Conservation (phyloP, 1,140 invertebrate genomes). For the Acromyrmex charruanus region DNA sequence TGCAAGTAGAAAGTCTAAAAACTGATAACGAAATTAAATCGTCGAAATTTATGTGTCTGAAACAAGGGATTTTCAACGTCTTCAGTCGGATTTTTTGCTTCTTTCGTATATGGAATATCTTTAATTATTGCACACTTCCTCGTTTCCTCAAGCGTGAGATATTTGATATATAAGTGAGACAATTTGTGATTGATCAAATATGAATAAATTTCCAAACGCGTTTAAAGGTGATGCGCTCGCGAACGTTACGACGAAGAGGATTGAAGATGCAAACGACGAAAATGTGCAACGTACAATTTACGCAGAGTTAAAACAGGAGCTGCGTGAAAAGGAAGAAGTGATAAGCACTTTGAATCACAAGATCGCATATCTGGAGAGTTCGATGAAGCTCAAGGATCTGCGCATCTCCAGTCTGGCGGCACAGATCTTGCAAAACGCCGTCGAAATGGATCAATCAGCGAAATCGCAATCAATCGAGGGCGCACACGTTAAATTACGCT, state of each 20-base stretch:
- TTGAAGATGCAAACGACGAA: conserved; percentile 75
- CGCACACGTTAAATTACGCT: conserved; percentile 33
- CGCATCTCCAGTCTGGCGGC: conserved; percentile 85
- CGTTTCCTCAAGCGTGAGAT: conserved; percentile 38
- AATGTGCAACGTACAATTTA: conserved; percentile 84
- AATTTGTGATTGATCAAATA: not conserved
- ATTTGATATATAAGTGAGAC: conserved; percentile 16
- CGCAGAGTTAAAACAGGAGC: conserved; percentile 80
- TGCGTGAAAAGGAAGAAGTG: conserved; percentile 82
- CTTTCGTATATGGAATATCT: conserved; percentile 46
- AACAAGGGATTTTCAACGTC: not conserved
- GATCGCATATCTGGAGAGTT: conserved; percentile 85
- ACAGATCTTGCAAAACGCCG: conserved; percentile 67
- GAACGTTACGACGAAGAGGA: not conserved
- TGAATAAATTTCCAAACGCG: not conserved
- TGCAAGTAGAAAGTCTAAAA: not conserved
- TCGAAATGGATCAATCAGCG: conserved; percentile 56
- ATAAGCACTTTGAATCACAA: conserved; percentile 83
- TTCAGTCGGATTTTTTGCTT: conserved; percentile 27
- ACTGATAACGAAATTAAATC: not conserved
- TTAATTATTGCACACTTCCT: conserved; percentile 7
- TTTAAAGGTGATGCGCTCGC: not conserved
- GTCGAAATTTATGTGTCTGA: conserved; percentile 20
- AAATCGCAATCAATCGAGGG: conserved; percentile 43
- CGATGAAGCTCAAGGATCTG: conserved; percentile 86